These are phyloP conservation scores for Selenia dentaria DNA, from an alignment of 2,888 invertebrate genomes.

Conservation along the genomic window DNA sequence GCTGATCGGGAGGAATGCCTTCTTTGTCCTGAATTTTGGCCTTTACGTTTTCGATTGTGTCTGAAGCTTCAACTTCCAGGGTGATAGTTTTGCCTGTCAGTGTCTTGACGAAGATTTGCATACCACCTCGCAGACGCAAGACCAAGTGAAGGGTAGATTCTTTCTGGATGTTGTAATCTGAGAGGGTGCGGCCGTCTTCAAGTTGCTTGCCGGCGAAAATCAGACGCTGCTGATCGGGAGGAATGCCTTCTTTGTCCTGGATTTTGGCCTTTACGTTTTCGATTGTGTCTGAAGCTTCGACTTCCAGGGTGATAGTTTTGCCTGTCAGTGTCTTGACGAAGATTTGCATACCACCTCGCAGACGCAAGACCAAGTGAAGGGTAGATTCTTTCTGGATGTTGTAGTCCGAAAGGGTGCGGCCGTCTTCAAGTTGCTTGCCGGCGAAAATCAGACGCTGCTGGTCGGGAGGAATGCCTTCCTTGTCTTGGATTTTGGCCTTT, in stretches of 20 bases:
- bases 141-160: constrained; percentile 33
- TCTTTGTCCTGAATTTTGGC: constrained; percentile 35
- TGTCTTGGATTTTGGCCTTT: constrained; percentile 34
- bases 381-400: constrained; percentile 34
- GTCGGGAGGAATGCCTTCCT: constrained; percentile 35
- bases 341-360: constrained; percentile 36
- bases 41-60: constrained; percentile 33
- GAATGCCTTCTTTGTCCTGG: constrained; percentile 34
- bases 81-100: constrained; percentile 33
- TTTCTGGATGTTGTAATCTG: constrained; percentile 33
- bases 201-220: constrained; percentile 36
- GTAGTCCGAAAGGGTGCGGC: constrained; percentile 31
- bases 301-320: constrained; percentile 31
- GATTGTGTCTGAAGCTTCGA: constrained; percentile 32
- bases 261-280: constrained; percentile 34
- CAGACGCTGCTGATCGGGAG: constrained; percentile 32
- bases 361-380: constrained; percentile 30
- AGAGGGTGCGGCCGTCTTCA: constrained; percentile 33
- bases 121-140: constrained; percentile 32
- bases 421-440: constrained; percentile 34
- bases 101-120: constrained; percentile 35
- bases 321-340: constrained; percentile 33
- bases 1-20: constrained; percentile 35
- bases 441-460: constrained; percentile 34
- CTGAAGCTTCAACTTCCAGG: constrained; percentile 29